Base-by-base conservation (phyloP, 37 sponge, comb jelly and placozoan species). In the Halichondria panicea region DNA sequence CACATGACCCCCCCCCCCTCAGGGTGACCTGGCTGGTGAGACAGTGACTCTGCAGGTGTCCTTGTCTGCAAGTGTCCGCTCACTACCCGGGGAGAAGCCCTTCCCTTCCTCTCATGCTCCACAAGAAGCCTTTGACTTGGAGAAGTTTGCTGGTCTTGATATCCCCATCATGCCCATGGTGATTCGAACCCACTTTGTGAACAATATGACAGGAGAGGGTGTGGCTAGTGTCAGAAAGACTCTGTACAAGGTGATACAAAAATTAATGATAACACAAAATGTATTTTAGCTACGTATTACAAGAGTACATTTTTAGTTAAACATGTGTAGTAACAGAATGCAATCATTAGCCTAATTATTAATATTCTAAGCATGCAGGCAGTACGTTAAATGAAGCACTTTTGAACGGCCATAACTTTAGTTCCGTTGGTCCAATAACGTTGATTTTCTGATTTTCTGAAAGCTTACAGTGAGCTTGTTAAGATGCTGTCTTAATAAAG, bases 121-220 rank as follows among this genome's bases (percentile, higher is more conserved):
- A 1, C 75, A 58, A 18, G 50, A 64, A 21, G 71, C 70, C 5
- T 35, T 69, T n/a, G 71, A 84, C 21, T 34, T 70, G 64, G 62
- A 69, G 52, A 43, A 69, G 34, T 27, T 59, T 30, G 36, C 59
- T 8, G 64, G 41, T 0, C 54, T 50, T 11, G 27, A 42, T 39
- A 65, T 72, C 40, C 85, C 70, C n/a, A 66, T 84, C 25, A 56
- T 84, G 72, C 81, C 85, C 0, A 61, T 73, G 6, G 36, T 84
- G 0, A 33, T 75, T 1, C 48, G 64, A 35, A 36, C 71, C 8
- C 81, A 76, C 45, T 90, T 90, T 69, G 72, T 90, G 50, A 90
- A 72, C 60, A 45, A 30, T 43, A 33, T 18, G 19, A 76, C 76
- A 5, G 71, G 77, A 2, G 81, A 84, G 21, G 81, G 77, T 4